Conservation (phyloP, 2,797 vertebrate species). For the Sciaenops ocellatus region DNA sequence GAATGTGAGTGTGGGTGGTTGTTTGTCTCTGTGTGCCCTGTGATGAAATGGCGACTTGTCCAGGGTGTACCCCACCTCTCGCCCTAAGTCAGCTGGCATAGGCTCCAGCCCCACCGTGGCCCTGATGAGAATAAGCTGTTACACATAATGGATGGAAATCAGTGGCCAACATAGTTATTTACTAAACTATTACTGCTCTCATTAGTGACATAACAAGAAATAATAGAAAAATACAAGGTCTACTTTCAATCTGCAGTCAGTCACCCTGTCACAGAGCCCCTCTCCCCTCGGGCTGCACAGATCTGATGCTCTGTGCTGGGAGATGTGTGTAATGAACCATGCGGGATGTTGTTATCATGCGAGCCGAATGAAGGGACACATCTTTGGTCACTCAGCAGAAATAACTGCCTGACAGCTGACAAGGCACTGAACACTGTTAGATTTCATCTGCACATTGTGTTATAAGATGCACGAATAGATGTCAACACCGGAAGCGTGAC, state of each 20-base stretch:
- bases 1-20: too few species aligned
- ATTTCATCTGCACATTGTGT: neutral
- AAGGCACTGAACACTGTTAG: neutral
- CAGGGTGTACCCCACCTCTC: too few species aligned
- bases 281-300: constrained; percentile 44
- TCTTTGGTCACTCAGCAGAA: constrained; percentile 14
- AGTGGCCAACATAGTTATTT: neutral
- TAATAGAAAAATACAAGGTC: neutral
- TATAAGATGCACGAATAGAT: neutral
- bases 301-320: constrained; percentile 63
- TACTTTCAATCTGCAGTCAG: constrained; percentile 41
- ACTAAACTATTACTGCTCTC: neutral
- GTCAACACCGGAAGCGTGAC: constrained; percentile 23
- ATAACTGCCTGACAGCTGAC: neutral
- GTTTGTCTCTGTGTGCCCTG: too few species aligned
- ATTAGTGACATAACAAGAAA: constrained; percentile 5
- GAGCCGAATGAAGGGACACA: constrained; percentile 38
- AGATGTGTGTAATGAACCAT: constrained; percentile 66
- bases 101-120: too few species aligned
- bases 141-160: too few species aligned
- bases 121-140: too few species aligned
- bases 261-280: constrained; percentile 27
- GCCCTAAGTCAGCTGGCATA: too few species aligned
- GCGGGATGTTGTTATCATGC: constrained; percentile 57
- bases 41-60: too few species aligned